Conservation (phyloP, 1,140 invertebrate species). For the Aphelinus certus region DNA sequence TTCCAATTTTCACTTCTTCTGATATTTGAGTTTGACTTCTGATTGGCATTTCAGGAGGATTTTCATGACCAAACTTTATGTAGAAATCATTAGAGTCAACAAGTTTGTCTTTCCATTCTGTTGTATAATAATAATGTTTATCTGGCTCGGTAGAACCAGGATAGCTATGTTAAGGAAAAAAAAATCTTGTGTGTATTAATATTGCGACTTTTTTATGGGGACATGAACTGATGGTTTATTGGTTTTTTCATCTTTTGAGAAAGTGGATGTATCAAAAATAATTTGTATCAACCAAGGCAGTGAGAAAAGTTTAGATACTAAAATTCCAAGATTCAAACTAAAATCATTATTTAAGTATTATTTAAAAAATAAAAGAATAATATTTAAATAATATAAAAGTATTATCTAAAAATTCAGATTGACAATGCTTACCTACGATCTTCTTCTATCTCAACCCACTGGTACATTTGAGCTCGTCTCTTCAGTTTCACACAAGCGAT, state of each 20-base stretch:
- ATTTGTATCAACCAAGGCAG: too few relatives aligned
- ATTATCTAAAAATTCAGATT: too few relatives aligned
- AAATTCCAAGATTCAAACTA: too few relatives aligned
- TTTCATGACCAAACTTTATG: conserved; percentile 78
- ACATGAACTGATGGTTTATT: conserved; percentile 9
- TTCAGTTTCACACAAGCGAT: conserved; percentile 78
- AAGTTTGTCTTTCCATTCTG: conserved; percentile 84
- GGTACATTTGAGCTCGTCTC: conserved; percentile 88
- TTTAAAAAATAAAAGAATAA: not conserved
- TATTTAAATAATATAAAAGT: too few relatives aligned
- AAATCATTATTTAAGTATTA: not conserved
- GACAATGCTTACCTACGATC: conserved; percentile 69
- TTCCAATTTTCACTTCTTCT: conserved; percentile 68
- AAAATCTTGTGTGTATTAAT: not conserved
- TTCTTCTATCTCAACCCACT: conserved; percentile 82
- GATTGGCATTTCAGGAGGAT: conserved; percentile 76
- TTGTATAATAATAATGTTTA: conserved; percentile 77
- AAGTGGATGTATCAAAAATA: conserved; percentile 6
- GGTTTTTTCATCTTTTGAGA: too few relatives aligned
- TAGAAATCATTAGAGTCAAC: conserved; percentile 81
- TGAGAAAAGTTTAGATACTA: too few relatives aligned
- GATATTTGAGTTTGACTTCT: conserved; percentile 71
- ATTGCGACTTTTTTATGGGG: not conserved
- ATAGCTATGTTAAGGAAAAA: conserved; percentile 43
- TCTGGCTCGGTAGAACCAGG: conserved; percentile 52